Conservation (phyloP, 1,140 invertebrate genomes). For the Temnothorax nylanderi region DNA sequence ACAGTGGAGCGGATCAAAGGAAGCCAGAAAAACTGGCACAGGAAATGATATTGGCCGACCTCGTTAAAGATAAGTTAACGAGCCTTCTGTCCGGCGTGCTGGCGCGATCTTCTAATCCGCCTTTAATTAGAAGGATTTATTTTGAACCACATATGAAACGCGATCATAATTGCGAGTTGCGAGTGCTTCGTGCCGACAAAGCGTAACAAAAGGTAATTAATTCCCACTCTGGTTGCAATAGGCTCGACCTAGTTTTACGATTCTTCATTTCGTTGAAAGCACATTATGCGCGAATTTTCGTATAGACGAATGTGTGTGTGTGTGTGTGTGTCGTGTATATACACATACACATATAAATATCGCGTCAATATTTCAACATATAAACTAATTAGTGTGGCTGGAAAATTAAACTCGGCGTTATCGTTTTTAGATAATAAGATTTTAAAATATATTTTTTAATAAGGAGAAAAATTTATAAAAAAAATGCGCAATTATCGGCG, state of each 20-base stretch:
- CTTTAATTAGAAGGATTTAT: slow-evolving; percentile 68
- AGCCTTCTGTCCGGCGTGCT: slow-evolving; percentile 37
- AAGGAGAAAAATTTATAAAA: neutral
- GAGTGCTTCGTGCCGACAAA: slow-evolving; percentile 53
- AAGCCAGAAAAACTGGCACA: slow-evolving; percentile 31
- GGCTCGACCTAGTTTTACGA: slow-evolving; percentile 40
- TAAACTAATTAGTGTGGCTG: neutral
- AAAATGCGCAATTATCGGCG: neutral
- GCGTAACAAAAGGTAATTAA: slow-evolving; percentile 47
- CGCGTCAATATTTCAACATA: neutral
- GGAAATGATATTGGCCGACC: slow-evolving; percentile 35
- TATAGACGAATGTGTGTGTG: neutral
- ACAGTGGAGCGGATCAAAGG: slow-evolving; percentile 68
- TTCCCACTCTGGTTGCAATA: slow-evolving; percentile 20
- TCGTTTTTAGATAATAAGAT: neutral
- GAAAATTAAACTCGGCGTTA: slow-evolving; percentile 1
- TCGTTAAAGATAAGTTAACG: slow-evolving; percentile 70
- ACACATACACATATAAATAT: too few species aligned
- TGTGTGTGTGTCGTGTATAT: neutral
- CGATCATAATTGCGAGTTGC: slow-evolving; percentile 40
- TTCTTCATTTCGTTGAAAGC: neutral
- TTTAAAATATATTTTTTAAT: slow-evolving; percentile 24
- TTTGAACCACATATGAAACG: slow-evolving; percentile 47
- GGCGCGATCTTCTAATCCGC: slow-evolving; percentile 31
- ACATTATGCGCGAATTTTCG: neutral